Evolutionary conservation across 2,888 invertebrate species (phyloP).

Genomic region (Diarsia brunnea): DNA sequence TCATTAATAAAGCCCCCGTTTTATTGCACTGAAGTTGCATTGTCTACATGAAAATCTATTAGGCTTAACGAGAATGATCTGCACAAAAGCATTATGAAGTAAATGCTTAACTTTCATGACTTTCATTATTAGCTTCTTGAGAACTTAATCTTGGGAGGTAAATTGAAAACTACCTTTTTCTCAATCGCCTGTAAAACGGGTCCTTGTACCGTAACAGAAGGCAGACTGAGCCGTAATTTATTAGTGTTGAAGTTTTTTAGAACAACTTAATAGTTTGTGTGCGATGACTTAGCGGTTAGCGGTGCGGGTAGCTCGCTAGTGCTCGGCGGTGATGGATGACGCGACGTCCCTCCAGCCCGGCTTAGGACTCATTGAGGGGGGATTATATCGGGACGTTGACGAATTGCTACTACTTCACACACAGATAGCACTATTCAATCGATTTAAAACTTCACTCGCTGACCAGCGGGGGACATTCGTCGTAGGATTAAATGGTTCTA

Average conservation of each 20-base stretch:
- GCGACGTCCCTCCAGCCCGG: constrained; percentile 83
- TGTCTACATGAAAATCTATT: constrained; percentile 19
- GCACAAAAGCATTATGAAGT: constrained; percentile 9
- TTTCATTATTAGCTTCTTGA: constrained; percentile 12
- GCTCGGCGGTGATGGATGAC: constrained; percentile 85
- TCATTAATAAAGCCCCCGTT: constrained; percentile 16
- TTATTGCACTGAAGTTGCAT: constrained; percentile 28
- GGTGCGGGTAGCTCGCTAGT: constrained; percentile 69
- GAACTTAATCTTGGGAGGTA: constrained; percentile 25
- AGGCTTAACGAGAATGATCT: constrained; percentile 21
- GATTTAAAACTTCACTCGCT: constrained; percentile 84
- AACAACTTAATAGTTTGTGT: constrained; percentile 72
- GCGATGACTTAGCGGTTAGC: constrained; percentile 78
- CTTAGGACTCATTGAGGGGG: constrained; percentile 88
- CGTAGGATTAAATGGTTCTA: constrained; percentile 69
- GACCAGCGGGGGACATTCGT: constrained; percentile 73
- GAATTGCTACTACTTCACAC: constrained; percentile 85
- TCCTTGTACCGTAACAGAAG: constrained; percentile 13
- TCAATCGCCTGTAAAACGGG: constrained; percentile 34
- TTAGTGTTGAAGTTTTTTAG: constrained; percentile 68
- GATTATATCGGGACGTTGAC: constrained; percentile 89
- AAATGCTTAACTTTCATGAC: constrained; percentile 4
- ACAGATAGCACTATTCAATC: constrained; percentile 86
- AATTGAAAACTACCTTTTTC: constrained; percentile 41
- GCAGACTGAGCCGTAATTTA: constrained; percentile 51